Evolutionary conservation across 2,888 invertebrate genomes (phyloP).

Genomic region (Papilio demoleus): DNA sequence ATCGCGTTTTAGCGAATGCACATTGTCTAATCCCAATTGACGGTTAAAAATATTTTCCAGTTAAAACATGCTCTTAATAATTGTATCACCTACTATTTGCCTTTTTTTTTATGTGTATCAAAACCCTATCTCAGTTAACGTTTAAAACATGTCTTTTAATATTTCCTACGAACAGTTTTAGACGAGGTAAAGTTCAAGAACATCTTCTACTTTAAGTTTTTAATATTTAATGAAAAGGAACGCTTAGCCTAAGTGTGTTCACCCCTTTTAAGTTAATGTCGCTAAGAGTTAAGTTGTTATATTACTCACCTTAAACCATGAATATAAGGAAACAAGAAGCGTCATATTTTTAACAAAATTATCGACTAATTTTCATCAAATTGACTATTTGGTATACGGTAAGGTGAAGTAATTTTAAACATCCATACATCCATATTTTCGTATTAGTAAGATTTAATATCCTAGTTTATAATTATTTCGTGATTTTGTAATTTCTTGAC

Average conservation of each 20-base stretch:
- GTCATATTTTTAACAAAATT: neutral
- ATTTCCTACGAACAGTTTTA: constrained; percentile 27
- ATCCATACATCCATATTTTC: too few species aligned
- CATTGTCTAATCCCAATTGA: too few species aligned
- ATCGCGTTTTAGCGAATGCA: too few species aligned
- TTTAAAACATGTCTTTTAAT: neutral
- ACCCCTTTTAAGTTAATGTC: constrained; percentile 80
- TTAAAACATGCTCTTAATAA: too few species aligned
- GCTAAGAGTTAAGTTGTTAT: constrained; percentile 71
- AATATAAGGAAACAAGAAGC: constrained; percentile 29
- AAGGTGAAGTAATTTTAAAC: too few species aligned
- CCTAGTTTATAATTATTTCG: too few species aligned
- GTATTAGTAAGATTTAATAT: too few species aligned
- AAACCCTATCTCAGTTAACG: neutral
- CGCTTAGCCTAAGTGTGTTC: constrained; percentile 75
- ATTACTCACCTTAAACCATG: constrained; percentile 49
- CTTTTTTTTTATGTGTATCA: neutral
- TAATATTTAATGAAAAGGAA: constrained; percentile 66
- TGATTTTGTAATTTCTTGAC: too few species aligned
- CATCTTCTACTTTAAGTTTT: constrained; percentile 54
- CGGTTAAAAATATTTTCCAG: too few species aligned
- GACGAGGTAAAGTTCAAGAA: constrained; percentile 57
- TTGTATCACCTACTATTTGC: too few species aligned
- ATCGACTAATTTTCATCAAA: neutral
- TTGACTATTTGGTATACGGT: too few species aligned